A percentile compares a stretch with the other conserved stretches of the same genome.
Conservation (phyloP, 2,888 invertebrate genomes). For the Cerastis leucographa region DNA sequence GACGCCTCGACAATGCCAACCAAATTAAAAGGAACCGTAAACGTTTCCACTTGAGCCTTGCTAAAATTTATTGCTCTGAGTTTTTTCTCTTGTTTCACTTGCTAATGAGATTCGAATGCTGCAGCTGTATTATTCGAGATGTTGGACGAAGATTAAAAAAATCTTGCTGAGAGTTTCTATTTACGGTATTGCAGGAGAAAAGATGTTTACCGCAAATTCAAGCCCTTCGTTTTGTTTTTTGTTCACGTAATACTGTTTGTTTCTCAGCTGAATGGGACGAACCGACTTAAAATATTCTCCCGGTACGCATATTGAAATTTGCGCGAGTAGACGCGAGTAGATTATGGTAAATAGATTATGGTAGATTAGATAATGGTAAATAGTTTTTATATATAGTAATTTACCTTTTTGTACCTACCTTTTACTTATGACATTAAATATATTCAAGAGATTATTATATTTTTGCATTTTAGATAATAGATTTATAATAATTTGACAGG, state of each 20-base stretch:
- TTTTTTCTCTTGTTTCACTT: slow-evolving; percentile 88
- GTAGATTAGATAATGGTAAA: no score
- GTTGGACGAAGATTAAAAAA: slow-evolving; percentile 81
- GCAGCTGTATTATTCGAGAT: slow-evolving; percentile 86
- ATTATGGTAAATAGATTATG: no score
- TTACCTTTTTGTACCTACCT: no score
- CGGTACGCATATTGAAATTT: slow-evolving; percentile 81
- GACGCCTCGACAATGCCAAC: slow-evolving; percentile 89
- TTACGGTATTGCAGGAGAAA: slow-evolving; percentile 70
- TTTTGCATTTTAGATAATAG: no score
- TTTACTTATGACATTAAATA: no score
- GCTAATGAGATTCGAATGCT: slow-evolving; percentile 90
- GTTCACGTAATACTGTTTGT: slow-evolving; percentile 74
- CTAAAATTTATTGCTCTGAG: slow-evolving; percentile 89
- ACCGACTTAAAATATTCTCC: slow-evolving; percentile 77
- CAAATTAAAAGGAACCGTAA: slow-evolving; percentile 90
- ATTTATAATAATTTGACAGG: no score
- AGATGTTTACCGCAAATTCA: slow-evolving; percentile 75
- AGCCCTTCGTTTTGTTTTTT: slow-evolving; percentile 73
- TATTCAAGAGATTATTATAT: no score
- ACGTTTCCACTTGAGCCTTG: slow-evolving; percentile 89
- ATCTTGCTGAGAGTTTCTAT: slow-evolving; percentile 73
- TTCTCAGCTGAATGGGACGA: slow-evolving; percentile 70
- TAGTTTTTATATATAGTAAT: no score
- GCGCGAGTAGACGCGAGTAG: slow-evolving; percentile 80